Evolutionary conservation across 2,113 vertebrate genomes (phyloP).

Genomic region (Upupa epops): DNA sequence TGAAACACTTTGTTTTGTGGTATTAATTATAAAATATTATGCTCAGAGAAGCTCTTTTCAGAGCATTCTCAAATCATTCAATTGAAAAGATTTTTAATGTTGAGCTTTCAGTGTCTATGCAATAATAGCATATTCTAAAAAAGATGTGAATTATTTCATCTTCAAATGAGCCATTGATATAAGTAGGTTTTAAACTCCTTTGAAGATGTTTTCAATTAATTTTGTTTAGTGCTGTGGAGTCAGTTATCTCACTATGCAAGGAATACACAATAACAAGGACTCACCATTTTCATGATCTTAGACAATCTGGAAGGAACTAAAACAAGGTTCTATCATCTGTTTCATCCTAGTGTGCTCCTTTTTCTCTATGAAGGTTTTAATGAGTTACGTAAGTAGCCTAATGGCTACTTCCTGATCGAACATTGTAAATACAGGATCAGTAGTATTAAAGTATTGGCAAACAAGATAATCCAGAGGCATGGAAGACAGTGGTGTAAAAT

Average conservation of each 20-base stretch:
- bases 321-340: not conserved
- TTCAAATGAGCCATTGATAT: slow-evolving; percentile 19
- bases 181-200: not conserved
- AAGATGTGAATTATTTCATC: not conserved
- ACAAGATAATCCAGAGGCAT: not conserved
- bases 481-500: not conserved
- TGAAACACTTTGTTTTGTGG: not conserved
- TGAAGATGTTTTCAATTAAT: slow-evolving; percentile 35
- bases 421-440: not conserved
- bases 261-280: not conserved
- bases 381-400: not conserved
- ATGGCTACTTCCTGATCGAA: not conserved
- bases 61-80: not conserved
- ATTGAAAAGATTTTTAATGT: not conserved
- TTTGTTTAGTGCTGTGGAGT: slow-evolving; percentile 13
- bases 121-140: not conserved
- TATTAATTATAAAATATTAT: not conserved
- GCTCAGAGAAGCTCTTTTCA: not conserved
- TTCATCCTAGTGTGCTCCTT: slow-evolving; percentile 13
- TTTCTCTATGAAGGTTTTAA: not conserved
- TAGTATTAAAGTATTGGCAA: not conserved
- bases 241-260: not conserved
- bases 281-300: not conserved
- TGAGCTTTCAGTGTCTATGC: not conserved
- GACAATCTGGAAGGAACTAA: not conserved